phyloP scores from a whole-genome alignment of 92 coral and sea anemone genomes.

The Porites divaricata region DNA sequence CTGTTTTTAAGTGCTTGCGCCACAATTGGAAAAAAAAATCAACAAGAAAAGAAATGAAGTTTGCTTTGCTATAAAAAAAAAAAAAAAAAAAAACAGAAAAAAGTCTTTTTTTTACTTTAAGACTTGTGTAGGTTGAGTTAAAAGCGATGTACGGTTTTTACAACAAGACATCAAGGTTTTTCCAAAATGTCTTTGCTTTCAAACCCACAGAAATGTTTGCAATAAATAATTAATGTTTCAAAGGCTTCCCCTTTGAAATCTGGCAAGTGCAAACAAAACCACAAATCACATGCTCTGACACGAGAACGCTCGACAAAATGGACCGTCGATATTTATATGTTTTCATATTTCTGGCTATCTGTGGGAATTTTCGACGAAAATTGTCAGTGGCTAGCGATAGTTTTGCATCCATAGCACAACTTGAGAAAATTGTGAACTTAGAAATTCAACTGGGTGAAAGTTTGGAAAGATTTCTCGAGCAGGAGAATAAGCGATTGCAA shows the following conservation, averaged over 20 bases:
- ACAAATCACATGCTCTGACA: slow-evolving; percentile 13
- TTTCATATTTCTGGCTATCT: neutral
- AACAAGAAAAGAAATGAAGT: neutral
- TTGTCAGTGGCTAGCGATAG: slow-evolving; percentile 37
- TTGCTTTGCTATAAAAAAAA: neutral
- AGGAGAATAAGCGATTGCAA: slow-evolving; percentile 58
- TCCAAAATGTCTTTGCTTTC: neutral
- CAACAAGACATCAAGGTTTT: neutral
- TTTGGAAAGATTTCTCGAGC: slow-evolving; percentile 58
- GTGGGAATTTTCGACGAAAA: slow-evolving; percentile 25
- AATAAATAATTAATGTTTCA: slow-evolving; percentile 33
- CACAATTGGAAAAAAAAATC: too few species aligned
- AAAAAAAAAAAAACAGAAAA: too few species aligned
- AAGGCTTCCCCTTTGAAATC: neutral
- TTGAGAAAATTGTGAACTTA: slow-evolving; percentile 72
- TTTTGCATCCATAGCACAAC: slow-evolving; percentile 80
- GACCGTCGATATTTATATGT: neutral
- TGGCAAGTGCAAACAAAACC: slow-evolving; percentile 6
- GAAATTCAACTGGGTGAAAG: slow-evolving; percentile 71
- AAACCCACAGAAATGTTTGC: neutral
- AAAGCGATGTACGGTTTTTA: neutral
- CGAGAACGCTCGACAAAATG: slow-evolving; percentile 15
- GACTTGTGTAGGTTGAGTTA: neutral
- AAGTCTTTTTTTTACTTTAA: too few species aligned
- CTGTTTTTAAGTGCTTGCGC: neutral